Percentiles rank a stretch among this genome's conserved stretches.
phyloP scores from a whole-genome alignment of 2,888 invertebrate genomes.

The Petrophora chlorosata region DNA sequence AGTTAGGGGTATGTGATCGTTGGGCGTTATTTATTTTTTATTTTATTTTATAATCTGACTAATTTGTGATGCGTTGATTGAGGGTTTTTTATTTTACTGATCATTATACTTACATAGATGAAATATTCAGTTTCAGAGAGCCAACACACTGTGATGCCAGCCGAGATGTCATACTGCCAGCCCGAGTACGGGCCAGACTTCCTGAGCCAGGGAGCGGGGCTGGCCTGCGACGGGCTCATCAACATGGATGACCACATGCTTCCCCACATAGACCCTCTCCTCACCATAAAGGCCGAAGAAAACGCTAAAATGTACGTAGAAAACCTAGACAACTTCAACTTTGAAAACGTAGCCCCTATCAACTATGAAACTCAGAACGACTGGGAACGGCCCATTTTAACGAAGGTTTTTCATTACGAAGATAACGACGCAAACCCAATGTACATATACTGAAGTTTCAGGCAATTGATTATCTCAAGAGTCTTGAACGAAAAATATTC shows the following conservation, averaged over 20 bases:
- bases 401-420: slow-evolving; percentile 53
- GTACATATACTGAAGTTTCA: slow-evolving; percentile 49
- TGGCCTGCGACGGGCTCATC: slow-evolving; percentile 40
- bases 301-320: slow-evolving; percentile 23
- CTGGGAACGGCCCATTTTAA: slow-evolving; percentile 59
- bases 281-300: slow-evolving; percentile 49
- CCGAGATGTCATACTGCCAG: slow-evolving; percentile 31
- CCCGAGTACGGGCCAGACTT: slow-evolving; percentile 71
- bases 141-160: neutral
- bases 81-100: no score
- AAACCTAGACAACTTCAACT: slow-evolving; percentile 12
- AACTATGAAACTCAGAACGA: slow-evolving; percentile 3
- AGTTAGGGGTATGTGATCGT: no score
- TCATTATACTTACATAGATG: no score
- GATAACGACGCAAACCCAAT: slow-evolving; percentile 46
- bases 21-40: no score
- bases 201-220: slow-evolving; percentile 36
- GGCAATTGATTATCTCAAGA: neutral
- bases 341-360: slow-evolving; percentile 12
- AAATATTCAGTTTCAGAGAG: slow-evolving; percentile 21
- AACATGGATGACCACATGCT: slow-evolving; percentile 62
- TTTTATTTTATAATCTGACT: no score
- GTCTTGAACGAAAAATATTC: no score
- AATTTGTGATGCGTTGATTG: no score
- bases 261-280: slow-evolving; percentile 71